A percentile compares a stretch with the other conserved stretches of the same genome.
phyloP scores from a whole-genome alignment of 2,888 invertebrate genomes.

The Nymphalis c-album region DNA sequence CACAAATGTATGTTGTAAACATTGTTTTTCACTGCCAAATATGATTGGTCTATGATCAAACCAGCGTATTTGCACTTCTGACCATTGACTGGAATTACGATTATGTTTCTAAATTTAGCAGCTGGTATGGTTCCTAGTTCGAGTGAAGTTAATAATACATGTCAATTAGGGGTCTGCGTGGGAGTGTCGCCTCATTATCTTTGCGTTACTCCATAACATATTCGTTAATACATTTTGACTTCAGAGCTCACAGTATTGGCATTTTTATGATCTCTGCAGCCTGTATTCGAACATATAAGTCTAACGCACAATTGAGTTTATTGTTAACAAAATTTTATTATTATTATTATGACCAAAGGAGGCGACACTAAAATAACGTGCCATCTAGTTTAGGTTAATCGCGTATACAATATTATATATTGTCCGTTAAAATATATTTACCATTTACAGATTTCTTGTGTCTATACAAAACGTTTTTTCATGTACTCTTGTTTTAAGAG shows the following conservation, averaged over 20 bases:
- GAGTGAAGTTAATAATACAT: constrained; percentile 77
- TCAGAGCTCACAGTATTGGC: constrained; percentile 48
- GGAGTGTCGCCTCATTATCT: constrained; percentile 71
- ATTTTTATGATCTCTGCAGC: constrained; percentile 37
- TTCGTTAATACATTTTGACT: constrained; percentile 37
- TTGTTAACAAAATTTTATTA: constrained; percentile 58
- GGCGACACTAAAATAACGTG: constrained; percentile 81
- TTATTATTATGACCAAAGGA: constrained; percentile 73
- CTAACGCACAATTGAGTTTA: constrained; percentile 78
- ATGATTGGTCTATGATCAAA: constrained; percentile 41
- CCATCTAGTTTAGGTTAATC: constrained; percentile 83
- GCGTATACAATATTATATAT: constrained; percentile 83
- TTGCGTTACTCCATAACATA: constrained; percentile 41
- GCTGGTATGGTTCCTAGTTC: constrained; percentile 82
- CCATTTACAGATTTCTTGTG: constrained; percentile 82
- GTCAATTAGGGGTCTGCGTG: constrained; percentile 82
- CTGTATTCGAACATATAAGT: constrained; percentile 55
- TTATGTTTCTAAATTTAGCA: constrained; percentile 79
- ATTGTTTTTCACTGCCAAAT: constrained; percentile 30
- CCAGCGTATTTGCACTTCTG: constrained; percentile 32
- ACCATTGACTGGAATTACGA: constrained; percentile 55
- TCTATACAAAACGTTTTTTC: constrained; percentile 81
- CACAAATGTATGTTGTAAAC: background rate
- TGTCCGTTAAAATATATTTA: constrained; percentile 83
- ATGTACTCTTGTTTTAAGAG: constrained; percentile 83